phyloP scores from a whole-genome alignment of 2,797 vertebrate genomes.

The Muscicapa comitata region DNA sequence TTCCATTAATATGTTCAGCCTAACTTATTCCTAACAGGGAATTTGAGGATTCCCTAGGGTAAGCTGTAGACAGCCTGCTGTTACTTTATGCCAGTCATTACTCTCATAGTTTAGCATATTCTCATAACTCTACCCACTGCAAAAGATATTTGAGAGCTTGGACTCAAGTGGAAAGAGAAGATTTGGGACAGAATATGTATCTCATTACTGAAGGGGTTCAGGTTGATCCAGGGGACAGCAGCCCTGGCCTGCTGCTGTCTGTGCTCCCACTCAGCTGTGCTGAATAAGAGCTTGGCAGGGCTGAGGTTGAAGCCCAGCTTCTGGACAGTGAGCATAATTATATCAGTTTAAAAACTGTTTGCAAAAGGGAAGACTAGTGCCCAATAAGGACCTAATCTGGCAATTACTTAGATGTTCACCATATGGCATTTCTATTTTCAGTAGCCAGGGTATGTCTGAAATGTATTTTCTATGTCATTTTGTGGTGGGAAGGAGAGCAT shows the following conservation, averaged over 20 bases:
- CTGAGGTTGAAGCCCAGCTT: background rate
- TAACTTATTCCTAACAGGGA: background rate
- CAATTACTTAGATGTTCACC: background rate
- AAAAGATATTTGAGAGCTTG: background rate
- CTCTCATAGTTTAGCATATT: background rate
- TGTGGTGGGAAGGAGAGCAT: background rate
- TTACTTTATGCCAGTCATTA: background rate
- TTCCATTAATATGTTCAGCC: background rate
- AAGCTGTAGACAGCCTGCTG: background rate
- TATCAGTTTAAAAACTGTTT: background rate
- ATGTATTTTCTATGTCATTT: conserved; percentile 18
- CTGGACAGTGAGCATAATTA: background rate
- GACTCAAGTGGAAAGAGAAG: background rate
- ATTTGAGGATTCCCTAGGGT: background rate
- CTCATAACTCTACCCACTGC: background rate
- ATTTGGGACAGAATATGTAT: background rate
- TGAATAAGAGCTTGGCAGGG: background rate
- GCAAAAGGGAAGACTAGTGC: background rate
- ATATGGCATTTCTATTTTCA: background rate
- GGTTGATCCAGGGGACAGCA: background rate
- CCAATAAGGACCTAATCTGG: background rate
- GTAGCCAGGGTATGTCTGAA: background rate
- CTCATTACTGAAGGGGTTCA: background rate
- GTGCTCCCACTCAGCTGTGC: background rate
- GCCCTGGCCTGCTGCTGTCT: background rate